Evolutionary conservation across 2,797 vertebrate genomes (phyloP).

Genomic region (Lutra lutra): DNA sequence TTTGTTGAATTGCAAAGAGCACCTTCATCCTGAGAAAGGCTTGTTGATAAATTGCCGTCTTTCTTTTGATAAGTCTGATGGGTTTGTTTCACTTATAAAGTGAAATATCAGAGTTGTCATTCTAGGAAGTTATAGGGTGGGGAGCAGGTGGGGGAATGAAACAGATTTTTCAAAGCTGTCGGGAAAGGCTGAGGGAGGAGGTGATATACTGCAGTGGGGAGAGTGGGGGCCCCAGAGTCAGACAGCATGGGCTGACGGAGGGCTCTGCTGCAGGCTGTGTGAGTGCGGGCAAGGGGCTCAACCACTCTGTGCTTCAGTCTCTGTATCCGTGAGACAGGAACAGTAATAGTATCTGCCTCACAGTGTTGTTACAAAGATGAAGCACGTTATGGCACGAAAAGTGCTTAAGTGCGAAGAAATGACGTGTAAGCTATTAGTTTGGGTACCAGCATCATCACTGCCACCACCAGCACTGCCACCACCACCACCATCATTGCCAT

Average conservation of each 20-base stretch:
- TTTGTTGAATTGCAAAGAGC: slow-evolving; percentile 82
- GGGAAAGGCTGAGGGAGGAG: neutral
- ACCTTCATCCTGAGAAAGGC: slow-evolving; percentile 77
- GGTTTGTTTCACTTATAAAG: slow-evolving; percentile 83
- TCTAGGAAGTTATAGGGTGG: slow-evolving; percentile 82
- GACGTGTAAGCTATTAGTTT: too few species aligned
- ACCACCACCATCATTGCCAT: fast-evolving
- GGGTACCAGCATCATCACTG: neutral
- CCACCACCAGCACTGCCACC: fast-evolving
- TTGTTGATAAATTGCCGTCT: slow-evolving; percentile 80
- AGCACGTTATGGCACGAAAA: neutral
- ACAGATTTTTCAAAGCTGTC: slow-evolving; percentile 78
- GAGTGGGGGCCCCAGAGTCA: neutral
- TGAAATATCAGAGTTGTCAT: slow-evolving; percentile 79
- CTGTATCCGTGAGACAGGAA: neutral
- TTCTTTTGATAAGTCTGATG: slow-evolving; percentile 83
- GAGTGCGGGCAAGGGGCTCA: neutral
- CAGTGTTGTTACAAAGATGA: neutral
- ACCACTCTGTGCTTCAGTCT: neutral
- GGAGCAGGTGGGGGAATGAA: slow-evolving; percentile 77
- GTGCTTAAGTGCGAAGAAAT: neutral
- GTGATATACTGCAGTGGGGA: neutral
- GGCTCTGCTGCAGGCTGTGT: neutral
- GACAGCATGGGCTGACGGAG: neutral
- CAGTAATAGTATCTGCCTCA: neutral